Percentiles rank a stretch among this genome's conserved stretches.
These are phyloP conservation scores for Endotricha flammealis DNA, from an alignment of 2,888 invertebrate species.

Conservation along the genomic window DNA sequence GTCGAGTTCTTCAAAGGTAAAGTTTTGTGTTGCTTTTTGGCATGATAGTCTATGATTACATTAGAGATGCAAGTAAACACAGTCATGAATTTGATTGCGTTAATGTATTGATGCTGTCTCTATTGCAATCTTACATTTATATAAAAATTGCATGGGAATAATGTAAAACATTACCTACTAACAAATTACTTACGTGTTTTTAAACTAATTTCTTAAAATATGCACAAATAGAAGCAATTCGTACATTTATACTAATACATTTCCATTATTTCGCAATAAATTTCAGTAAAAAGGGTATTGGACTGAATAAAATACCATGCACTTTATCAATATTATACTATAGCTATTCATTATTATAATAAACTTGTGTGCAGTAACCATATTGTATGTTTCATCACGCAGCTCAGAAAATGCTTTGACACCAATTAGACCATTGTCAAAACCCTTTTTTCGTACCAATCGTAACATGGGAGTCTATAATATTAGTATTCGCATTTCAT, in stretches of 20 bases:
- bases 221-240: not conserved
- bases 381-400: not conserved
- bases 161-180: not conserved
- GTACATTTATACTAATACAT: not conserved
- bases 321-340: slow-evolving; percentile 32
- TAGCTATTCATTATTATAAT: slow-evolving; percentile 2
- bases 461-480: no score
- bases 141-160: slow-evolving; percentile 6
- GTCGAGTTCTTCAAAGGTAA: slow-evolving; percentile 66
- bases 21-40: slow-evolving; percentile 72
- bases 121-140: not conserved
- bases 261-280: not conserved
- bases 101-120: not conserved
- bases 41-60: slow-evolving; percentile 36
- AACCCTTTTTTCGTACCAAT: no score
- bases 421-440: no score
- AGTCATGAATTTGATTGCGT: slow-evolving; percentile 1
- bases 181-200: not conserved
- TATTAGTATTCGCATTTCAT: no score
- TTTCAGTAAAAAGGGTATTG: not conserved
- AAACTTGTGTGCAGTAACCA: not conserved
- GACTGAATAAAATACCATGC: slow-evolving; percentile 58
- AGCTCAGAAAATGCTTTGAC: slow-evolving; percentile 3
- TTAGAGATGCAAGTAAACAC: slow-evolving; percentile 1
- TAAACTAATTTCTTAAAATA: not conserved